These are phyloP conservation scores for Thomomys bottae DNA, from an alignment of 2,113 vertebrate genomes.

Conservation along the genomic window DNA sequence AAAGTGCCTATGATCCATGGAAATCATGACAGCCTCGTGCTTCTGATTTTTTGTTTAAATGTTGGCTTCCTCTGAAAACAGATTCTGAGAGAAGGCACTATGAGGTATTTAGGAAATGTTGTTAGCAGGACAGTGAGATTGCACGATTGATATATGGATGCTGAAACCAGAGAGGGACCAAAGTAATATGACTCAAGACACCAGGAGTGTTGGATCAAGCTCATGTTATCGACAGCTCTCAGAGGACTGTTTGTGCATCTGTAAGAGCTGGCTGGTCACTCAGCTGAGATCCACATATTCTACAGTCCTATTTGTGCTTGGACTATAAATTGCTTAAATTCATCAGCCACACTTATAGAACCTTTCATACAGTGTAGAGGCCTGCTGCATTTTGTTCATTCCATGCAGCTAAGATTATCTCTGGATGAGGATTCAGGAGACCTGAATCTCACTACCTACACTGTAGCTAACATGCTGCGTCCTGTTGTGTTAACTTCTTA, in stretches of 20 bases:
- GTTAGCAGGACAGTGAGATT: neutral
- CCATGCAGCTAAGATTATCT: neutral
- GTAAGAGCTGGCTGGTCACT: neutral
- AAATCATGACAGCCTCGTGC: neutral
- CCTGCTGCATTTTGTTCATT: neutral
- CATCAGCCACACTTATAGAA: neutral
- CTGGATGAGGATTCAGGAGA: neutral
- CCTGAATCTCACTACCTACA: neutral
- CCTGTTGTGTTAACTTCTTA: neutral
- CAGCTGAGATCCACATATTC: neutral
- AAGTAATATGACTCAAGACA: neutral
- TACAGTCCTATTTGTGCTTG: neutral
- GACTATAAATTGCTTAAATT: neutral
- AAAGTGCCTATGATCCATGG: neutral
- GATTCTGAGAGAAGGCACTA: neutral
- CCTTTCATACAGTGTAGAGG: neutral
- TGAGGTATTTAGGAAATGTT: neutral
- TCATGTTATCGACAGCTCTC: neutral
- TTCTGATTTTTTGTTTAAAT: slow-evolving; percentile 27
- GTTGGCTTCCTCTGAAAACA: slow-evolving; percentile 11
- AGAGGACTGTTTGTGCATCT: neutral
- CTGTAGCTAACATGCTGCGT: neutral
- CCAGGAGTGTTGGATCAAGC: neutral
- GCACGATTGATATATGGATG: neutral
- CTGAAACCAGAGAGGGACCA: neutral